phyloP scores from a whole-genome alignment of 2,888 invertebrate species.

The Lasioglossum malachurum region DNA sequence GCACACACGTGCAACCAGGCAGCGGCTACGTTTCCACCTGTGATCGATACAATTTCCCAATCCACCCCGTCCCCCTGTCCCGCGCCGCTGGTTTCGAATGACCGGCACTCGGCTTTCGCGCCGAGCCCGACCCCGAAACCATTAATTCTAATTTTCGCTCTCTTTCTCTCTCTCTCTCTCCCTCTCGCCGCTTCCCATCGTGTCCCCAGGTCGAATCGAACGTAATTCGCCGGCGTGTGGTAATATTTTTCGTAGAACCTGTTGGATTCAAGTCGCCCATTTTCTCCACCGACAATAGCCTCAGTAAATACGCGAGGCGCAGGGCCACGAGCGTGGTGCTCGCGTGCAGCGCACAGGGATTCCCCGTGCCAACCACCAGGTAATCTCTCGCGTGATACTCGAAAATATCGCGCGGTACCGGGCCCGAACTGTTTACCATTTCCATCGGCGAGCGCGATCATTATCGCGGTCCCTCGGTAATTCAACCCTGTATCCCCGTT shows the following conservation, averaged over 20 bases:
- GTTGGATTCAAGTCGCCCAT: conserved; percentile 89
- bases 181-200: background rate
- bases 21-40: conserved; percentile 5
- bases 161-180: too few relatives aligned
- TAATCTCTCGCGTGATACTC: conserved; percentile 81
- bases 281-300: conserved; percentile 88
- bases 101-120: conserved; percentile 27
- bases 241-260: conserved; percentile 86
- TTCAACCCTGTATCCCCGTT: background rate
- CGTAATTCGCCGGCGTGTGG: conserved; percentile 15
- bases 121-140: conserved; percentile 2
- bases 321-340: conserved; percentile 80
- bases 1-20: background rate
- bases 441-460: background rate
- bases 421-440: background rate
- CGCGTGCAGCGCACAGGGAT: conserved; percentile 88
- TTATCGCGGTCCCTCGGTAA: background rate
- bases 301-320: conserved; percentile 86
- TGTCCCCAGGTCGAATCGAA: background rate
- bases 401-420: conserved; percentile 15
- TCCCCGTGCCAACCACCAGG: conserved; percentile 90
- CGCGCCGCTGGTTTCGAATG: conserved; percentile 31
- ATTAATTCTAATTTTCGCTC: conserved; percentile 41
- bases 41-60: conserved; percentile 50
- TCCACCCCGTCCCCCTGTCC: background rate